A percentile compares a stretch with the other conserved stretches of the same genome.
Conservation (phyloP, 2,888 invertebrate species). For the Petrolisthes manimaculis region DNA sequence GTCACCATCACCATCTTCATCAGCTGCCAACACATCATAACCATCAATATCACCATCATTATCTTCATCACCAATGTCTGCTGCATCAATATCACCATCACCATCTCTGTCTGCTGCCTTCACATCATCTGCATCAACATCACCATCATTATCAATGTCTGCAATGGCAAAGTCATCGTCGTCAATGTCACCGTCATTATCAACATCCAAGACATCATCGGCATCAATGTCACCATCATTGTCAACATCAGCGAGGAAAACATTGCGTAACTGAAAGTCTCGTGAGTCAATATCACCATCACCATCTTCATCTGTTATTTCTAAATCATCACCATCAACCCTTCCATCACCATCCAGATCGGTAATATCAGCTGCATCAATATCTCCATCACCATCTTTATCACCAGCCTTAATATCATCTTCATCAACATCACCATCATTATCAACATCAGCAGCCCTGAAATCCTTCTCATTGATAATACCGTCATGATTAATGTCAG, state of each 20-base stretch:
- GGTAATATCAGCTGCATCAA: slow-evolving; percentile 62
- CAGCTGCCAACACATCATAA: slow-evolving; percentile 54
- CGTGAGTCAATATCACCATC: slow-evolving; percentile 63
- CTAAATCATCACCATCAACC: slow-evolving; percentile 60
- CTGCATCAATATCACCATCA: slow-evolving; percentile 63
- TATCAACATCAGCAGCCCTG: slow-evolving; percentile 56
- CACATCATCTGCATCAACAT: slow-evolving; percentile 52
- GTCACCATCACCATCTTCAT: slow-evolving; percentile 64
- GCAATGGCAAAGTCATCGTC: slow-evolving; percentile 50
- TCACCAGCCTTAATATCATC: slow-evolving; percentile 54
- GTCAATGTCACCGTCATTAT: slow-evolving; percentile 62
- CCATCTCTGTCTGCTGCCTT: slow-evolving; percentile 58
- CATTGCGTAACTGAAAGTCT: slow-evolving; percentile 50
- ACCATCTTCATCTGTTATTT: slow-evolving; percentile 60
- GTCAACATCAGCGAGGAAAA: slow-evolving; percentile 58
- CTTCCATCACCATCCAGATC: slow-evolving; percentile 64
- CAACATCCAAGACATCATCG: slow-evolving; percentile 49
- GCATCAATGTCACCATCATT: slow-evolving; percentile 54
- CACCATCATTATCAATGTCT: slow-evolving; percentile 59
- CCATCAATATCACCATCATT: slow-evolving; percentile 61
- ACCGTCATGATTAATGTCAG: slow-evolving; percentile 60
- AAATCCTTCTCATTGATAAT: slow-evolving; percentile 62
- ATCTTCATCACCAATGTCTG: slow-evolving; percentile 62
- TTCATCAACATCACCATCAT: slow-evolving; percentile 61
- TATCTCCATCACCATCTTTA: slow-evolving; percentile 65